Percentiles rank a stretch among this genome's conserved stretches.
Evolutionary conservation across 2,888 invertebrate species (phyloP).

Genomic region (Dromius quadrimaculatus): DNA sequence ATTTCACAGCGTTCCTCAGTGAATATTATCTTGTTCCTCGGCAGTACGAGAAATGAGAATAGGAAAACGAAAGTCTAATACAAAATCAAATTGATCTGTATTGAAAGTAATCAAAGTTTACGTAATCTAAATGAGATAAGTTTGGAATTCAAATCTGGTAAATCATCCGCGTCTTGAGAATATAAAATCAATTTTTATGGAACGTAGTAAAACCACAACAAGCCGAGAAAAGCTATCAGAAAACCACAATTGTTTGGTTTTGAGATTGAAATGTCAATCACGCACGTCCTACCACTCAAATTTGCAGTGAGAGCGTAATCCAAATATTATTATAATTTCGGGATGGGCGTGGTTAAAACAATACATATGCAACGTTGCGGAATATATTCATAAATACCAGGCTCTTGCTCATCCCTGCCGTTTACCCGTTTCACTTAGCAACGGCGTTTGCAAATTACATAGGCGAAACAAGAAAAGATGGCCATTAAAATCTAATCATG

Average conservation of each 20-base stretch:
- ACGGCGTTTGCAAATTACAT: too few relatives aligned
- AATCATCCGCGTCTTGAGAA: slow-evolving; percentile 3
- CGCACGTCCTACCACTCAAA: slow-evolving; percentile 39
- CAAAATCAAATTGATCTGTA: slow-evolving; percentile 8
- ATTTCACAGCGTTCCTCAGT: too few relatives aligned
- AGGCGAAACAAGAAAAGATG: too few relatives aligned
- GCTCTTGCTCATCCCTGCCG: too few relatives aligned
- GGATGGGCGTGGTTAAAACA: neutral
- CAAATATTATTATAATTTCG: slow-evolving; percentile 34
- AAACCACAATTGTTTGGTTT: slow-evolving; percentile 42
- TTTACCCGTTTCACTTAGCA: too few relatives aligned
- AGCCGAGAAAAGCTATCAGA: slow-evolving; percentile 34
- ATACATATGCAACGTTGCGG: neutral
- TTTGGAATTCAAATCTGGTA: slow-evolving; percentile 4
- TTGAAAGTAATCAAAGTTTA: slow-evolving; percentile 2
- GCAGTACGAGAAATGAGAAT: too few relatives aligned
- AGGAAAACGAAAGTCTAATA: too few relatives aligned
- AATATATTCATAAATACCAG: too few relatives aligned
- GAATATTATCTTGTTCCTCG: too few relatives aligned
- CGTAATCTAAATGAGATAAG: slow-evolving; percentile 12
- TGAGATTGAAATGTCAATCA: slow-evolving; percentile 50
- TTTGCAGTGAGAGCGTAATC: slow-evolving; percentile 31
- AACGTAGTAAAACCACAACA: neutral
- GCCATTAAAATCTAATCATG: too few relatives aligned
- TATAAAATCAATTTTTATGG: neutral